A percentile compares a stretch with the other conserved stretches of the same genome.
Conservation (phyloP, 2,113 vertebrate genomes). For the Bujurquina vittata region DNA sequence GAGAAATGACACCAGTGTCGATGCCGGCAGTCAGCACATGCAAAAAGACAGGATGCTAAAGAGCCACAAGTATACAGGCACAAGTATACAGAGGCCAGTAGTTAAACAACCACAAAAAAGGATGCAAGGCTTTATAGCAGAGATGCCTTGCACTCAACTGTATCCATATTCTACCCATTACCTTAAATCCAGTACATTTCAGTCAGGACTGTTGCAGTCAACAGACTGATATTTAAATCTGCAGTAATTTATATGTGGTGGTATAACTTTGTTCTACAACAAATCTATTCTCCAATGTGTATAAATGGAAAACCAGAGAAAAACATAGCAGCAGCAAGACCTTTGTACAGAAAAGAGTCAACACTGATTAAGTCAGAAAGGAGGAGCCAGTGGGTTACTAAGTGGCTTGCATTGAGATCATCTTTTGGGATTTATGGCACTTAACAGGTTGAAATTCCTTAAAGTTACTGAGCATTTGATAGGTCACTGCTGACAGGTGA, state of each 20-base stretch:
- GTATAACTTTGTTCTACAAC: background rate
- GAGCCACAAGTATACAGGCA: background rate
- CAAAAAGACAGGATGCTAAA: background rate
- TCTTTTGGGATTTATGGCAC: background rate
- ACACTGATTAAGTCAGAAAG: background rate
- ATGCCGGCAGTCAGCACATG: conserved; percentile 30
- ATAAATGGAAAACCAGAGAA: background rate
- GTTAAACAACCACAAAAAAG: background rate
- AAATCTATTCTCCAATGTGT: background rate
- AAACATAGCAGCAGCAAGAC: background rate
- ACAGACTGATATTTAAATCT: background rate
- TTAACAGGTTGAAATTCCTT: background rate
- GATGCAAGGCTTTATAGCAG: background rate
- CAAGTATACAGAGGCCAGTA: background rate
- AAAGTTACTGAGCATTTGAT: background rate
- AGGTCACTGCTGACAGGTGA: background rate
- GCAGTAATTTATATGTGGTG: background rate
- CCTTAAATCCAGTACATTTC: background rate
- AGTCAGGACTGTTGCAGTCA: background rate
- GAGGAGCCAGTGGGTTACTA: background rate
- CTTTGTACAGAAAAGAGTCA: background rate
- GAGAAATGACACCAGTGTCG: conserved; percentile 43
- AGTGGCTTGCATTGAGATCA: background rate
- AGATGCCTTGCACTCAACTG: background rate
- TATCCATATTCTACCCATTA: background rate